Percentiles rank a stretch among this genome's conserved stretches.
Evolutionary conservation across 2,113 vertebrate genomes (phyloP).

Genomic region (Pleuronectes platessa): DNA sequence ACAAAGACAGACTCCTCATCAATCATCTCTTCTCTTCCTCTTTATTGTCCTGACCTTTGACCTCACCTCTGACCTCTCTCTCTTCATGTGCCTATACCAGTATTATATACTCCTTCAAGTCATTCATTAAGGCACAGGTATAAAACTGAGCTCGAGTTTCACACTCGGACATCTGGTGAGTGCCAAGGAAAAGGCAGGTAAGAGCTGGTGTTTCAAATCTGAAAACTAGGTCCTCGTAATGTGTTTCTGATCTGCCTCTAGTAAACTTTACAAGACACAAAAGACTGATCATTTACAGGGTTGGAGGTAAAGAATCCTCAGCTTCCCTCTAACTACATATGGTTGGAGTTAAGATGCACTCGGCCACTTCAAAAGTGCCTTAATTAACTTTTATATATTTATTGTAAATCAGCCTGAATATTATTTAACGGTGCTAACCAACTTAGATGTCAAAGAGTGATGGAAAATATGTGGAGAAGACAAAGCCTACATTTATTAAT

Average conservation of each 20-base stretch:
- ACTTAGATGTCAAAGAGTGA: neutral
- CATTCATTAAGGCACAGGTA: neutral
- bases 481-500: neutral
- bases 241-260: constrained; percentile 7
- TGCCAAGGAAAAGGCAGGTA: constrained; percentile 28
- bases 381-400: neutral
- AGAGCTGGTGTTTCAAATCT: constrained; percentile 41
- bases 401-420: neutral
- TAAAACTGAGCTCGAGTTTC: constrained; percentile 55
- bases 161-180: constrained; percentile 65
- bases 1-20: neutral
- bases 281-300: constrained; percentile 33
- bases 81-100: neutral
- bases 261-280: constrained; percentile 29
- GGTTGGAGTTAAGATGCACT: neutral
- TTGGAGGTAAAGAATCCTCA: neutral
- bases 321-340: neutral
- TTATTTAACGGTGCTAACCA: neutral
- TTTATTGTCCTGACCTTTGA: constrained; percentile 37
- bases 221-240: constrained; percentile 18
- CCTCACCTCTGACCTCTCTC: constrained; percentile 25
- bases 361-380: neutral
- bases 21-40: constrained; percentile 1
- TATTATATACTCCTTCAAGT: neutral
- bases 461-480: neutral